Base-by-base conservation (phyloP, 2,888 invertebrate species). In the Ennomos quercinarius region DNA sequence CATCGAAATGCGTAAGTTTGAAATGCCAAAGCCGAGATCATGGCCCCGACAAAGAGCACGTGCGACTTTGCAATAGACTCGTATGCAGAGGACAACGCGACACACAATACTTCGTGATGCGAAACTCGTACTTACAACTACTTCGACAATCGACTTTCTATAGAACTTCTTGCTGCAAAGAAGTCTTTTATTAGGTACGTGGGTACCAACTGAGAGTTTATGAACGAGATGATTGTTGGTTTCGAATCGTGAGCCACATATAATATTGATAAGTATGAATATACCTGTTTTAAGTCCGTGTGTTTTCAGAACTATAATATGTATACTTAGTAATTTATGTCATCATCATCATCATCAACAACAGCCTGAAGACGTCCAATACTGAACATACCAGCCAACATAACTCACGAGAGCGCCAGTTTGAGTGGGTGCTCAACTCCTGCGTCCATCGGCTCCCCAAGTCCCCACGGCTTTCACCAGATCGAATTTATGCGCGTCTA, bases 81-180 rank as follows among this genome's bases (percentile, higher is more conserved):
- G 74, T 80, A 83, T 85, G 81, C 85, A 83, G 81, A 83, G 81
- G 74, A 70, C 75, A 47, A 59, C 73, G 67, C 63, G 71, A 64
- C 64, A 64, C 64, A 62, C 60, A 59, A 58, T 71, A 72, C 63
- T 61, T 74, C 77, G 68, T 69, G 68, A 83, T 80, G 81, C 83
- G 63, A 64, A 66, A 66, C 79, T 76, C 81, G 81, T 82, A 60
- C 66, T 52, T 63, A 74, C 78, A 74, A 81, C 81, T 86, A 87
- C 85, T 89, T 87, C 69, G 81, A 83, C 86, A 89, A 89, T 88
- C 86, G 86, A 89, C 86, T 89, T 87, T 83, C 82, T 84, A 86
- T 86, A 76, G 75, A 87, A 87, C 78, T 87, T 82, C 73, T 61
- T 54, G 47, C 39, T 49, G 42, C 42, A 38, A 43, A 59, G 47